phyloP scores from a whole-genome alignment of 2,888 invertebrate species.

The Perdita meconis region DNA sequence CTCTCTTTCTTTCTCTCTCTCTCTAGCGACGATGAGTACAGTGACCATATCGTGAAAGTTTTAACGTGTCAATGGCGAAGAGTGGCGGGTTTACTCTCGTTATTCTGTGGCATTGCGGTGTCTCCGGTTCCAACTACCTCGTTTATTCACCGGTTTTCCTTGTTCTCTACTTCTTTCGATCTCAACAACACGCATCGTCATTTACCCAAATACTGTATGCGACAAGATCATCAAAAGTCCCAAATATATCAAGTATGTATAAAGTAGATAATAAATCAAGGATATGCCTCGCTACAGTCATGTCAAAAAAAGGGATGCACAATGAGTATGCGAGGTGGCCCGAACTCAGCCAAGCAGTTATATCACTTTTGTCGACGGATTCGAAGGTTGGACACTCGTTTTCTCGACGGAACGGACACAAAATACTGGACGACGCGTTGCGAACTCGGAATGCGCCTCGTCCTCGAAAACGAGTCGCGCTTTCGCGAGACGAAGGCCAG shows the following conservation, averaged over 20 bases:
- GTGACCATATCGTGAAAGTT: constrained; percentile 83
- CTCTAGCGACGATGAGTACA: constrained; percentile 79
- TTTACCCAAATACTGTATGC: constrained; percentile 48
- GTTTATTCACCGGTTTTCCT: not conserved
- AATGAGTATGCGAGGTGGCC: constrained; percentile 84
- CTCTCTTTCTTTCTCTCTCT: no score
- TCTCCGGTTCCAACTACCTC: constrained; percentile 49
- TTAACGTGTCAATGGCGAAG: constrained; percentile 50
- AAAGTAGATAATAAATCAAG: constrained; percentile 71
- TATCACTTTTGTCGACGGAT: constrained; percentile 39
- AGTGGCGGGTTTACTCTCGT: constrained; percentile 75
- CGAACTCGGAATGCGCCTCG: not conserved
- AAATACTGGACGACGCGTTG: not conserved
- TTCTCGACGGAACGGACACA: constrained; percentile 7
- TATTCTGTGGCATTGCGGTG: constrained; percentile 81
- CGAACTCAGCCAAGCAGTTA: constrained; percentile 73
- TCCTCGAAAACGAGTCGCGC: constrained; percentile 15
- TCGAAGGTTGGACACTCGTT: constrained; percentile 21
- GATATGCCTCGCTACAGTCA: constrained; percentile 81
- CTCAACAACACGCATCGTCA: constrained; percentile 39
- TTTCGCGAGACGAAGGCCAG: constrained; percentile 9
- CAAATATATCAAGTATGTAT: constrained; percentile 55
- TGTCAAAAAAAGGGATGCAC: constrained; percentile 82
- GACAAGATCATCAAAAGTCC: constrained; percentile 67
- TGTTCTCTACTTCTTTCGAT: constrained; percentile 38